Base-by-base conservation (phyloP, 2,888 invertebrate species). In the Herminia tarsipennalis region DNA sequence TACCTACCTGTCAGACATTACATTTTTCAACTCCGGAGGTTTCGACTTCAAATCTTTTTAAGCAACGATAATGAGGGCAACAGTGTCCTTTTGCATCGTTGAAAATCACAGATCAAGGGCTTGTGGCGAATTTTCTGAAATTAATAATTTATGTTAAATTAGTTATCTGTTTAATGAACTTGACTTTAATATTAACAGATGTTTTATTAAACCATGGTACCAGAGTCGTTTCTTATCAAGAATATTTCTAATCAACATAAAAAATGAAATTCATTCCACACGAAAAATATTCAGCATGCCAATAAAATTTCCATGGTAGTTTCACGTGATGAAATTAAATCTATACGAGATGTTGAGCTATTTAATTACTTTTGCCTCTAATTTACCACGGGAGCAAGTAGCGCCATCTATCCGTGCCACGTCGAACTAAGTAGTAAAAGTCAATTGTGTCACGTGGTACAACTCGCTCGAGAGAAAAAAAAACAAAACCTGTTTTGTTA, bases 401-500 rank as follows among this genome's bases (percentile, higher is more conserved):
- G 14, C 56, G 79, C 81, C 86, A 89, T 83, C 90, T 88, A 56
- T 54, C 43, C 62, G 17, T 28, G 29, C 24, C n/a, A 4, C 0
- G 10, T 4, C 24, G 69, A 60, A 86, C 78, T 73, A 51, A 53
- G 37, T 66, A 5, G 38, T 29, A 25, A 50, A 49, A 67, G 74
- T 78, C 79, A 66, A 86, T 85, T 24, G 12, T 17, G 48, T 73
- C 84, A 84, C 83, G 82, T 81, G 81, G 81, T 77, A 45, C 37
- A 61, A 49, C 56, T 49, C 49, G 48, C 55, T 57, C 63, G 67
- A 65, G 62, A 70, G 71, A 72, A 77, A 83, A 44, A 80, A 84
- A 81, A 81, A 73, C 70, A 73, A 79, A 88, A 88, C 88, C 87
- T 81, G 86, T 63, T 86, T 85, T n/a, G n/a, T n/a, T 83, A 77